Percentiles rank a stretch among this genome's conserved stretches.
Conservation (phyloP, 2,888 invertebrate genomes). For the Timandra comae region DNA sequence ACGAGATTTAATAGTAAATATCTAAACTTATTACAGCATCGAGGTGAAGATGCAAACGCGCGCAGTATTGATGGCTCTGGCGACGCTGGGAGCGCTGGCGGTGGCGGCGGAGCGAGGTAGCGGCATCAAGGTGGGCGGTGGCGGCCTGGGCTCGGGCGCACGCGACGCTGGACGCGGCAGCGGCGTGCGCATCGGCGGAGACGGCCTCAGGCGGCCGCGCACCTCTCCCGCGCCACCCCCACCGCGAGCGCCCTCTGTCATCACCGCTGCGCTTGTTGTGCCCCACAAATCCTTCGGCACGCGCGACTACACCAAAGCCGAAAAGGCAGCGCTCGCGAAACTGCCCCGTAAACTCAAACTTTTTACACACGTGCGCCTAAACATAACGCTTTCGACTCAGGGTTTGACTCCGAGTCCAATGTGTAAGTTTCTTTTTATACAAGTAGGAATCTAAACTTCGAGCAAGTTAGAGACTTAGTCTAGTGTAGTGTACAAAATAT, state of each 20-base stretch:
- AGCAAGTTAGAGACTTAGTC: constrained; percentile 3
- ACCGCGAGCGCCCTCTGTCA: constrained; percentile 69
- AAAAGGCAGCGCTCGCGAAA: constrained; percentile 80
- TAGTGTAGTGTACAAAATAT: constrained; percentile 9
- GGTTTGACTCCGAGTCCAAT: constrained; percentile 86
- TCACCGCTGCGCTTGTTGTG: constrained; percentile 83
- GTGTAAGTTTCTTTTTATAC: constrained; percentile 80
- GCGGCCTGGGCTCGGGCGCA: constrained; percentile 44
- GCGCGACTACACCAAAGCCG: constrained; percentile 83
- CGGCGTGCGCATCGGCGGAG: constrained; percentile 57
- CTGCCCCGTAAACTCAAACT: constrained; percentile 82
- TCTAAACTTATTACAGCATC: constrained; percentile 41
- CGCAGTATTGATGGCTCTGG: constrained; percentile 58
- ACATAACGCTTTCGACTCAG: constrained; percentile 82
- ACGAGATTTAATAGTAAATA: no score
- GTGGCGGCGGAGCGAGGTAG: constrained; percentile 58
- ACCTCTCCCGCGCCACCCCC: constrained; percentile 65
- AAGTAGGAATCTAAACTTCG: no score
- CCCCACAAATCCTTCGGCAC: constrained; percentile 86
- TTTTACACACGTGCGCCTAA: constrained; percentile 82
- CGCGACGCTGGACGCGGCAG: constrained; percentile 56
- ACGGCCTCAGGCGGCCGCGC: constrained; percentile 55
- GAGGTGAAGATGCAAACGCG: constrained; percentile 66
- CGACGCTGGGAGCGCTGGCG: constrained; percentile 57
- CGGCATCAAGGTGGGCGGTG: constrained; percentile 60